These are phyloP conservation scores for Benthosema pterotum DNA, from an alignment of 2,797 vertebrate genomes.

Conservation along the genomic window DNA sequence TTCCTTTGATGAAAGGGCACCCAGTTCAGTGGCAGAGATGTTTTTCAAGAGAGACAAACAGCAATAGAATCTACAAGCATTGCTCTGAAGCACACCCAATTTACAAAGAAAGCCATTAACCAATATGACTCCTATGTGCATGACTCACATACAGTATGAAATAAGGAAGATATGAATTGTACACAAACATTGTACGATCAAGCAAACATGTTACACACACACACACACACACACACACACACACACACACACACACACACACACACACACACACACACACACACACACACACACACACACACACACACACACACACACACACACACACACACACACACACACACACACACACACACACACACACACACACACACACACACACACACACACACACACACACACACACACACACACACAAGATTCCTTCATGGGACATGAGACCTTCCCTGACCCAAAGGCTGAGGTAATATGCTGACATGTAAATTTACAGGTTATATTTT, in stretches of 20 bases:
- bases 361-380: no score
- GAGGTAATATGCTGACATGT: conserved; percentile 53
- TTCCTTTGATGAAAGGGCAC: conserved; percentile 23
- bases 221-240: no score
- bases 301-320: no score
- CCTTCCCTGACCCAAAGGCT: conserved; percentile 16
- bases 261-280: no score
- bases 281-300: no score
- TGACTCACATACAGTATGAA: conserved; percentile 31
- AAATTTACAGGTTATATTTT: conserved; percentile 36
- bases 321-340: no score
- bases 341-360: no score
- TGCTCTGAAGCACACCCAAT: conserved; percentile 1
- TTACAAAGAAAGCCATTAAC: conserved; percentile 20
- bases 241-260: no score
- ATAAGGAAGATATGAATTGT: conserved; percentile 21
- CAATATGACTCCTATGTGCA: conserved; percentile 18
- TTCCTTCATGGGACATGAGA: conserved; percentile 19
- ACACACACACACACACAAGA: conserved; percentile 35
- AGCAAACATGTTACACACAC: conserved; percentile 27
- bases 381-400: no score
- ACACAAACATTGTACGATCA: not conserved
- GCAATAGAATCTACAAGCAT: conserved; percentile 9
- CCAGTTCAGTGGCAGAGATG: not conserved
- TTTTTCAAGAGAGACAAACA: conserved; percentile 7